Conservation (phyloP, 2,113 vertebrate species). For the Sitta europaea region DNA sequence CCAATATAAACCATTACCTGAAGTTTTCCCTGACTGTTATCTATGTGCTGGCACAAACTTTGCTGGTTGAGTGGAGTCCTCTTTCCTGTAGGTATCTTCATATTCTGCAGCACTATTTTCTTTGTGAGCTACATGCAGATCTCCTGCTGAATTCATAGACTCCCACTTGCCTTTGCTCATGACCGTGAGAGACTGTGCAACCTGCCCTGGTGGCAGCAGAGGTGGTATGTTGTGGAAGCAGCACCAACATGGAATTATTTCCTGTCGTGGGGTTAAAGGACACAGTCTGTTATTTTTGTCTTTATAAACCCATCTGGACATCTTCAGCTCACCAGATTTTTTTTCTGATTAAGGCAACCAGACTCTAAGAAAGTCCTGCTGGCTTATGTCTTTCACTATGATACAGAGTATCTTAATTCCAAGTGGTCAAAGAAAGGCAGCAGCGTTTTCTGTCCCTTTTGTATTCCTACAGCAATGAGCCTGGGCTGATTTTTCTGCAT, state of each 20-base stretch:
- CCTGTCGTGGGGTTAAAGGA: background rate
- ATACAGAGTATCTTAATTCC: background rate
- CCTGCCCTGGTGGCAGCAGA: background rate
- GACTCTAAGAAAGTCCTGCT: background rate
- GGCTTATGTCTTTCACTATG: background rate
- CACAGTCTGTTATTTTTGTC: background rate
- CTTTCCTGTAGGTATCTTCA: background rate
- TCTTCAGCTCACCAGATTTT: conserved; percentile 1
- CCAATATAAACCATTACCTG: background rate
- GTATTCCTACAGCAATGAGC: background rate
- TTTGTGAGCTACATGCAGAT: background rate
- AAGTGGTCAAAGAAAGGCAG: background rate
- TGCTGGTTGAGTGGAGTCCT: background rate
- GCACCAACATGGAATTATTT: background rate
- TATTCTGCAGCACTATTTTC: background rate
- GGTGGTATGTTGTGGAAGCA: background rate
- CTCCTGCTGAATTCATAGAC: background rate
- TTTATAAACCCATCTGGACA: conserved; percentile 5
- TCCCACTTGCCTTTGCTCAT: accelerated
- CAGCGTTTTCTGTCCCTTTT: background rate
- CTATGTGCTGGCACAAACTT: background rate
- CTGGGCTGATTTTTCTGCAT: background rate
- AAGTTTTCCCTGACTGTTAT: background rate
- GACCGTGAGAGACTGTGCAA: background rate
- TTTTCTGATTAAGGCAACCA: conserved; percentile 20